phyloP scores from a whole-genome alignment of 1,140 invertebrate genomes.

The Sipha flava region DNA sequence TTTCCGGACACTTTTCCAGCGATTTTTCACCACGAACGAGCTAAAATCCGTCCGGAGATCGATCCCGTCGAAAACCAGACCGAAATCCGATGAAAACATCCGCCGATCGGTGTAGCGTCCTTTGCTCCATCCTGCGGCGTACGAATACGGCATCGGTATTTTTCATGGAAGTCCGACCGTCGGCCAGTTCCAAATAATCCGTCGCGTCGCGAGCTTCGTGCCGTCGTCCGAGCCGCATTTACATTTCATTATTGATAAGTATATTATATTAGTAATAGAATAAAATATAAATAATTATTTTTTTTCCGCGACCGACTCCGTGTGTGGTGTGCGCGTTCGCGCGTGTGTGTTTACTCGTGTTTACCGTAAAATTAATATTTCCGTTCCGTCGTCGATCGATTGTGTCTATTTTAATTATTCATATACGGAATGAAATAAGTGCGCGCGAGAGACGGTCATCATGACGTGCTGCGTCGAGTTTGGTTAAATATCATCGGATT shows the following conservation, averaged over 20 bases:
- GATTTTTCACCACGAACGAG: not conserved
- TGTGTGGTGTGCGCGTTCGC: not conserved
- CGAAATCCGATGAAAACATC: not conserved
- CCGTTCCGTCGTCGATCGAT: not conserved
- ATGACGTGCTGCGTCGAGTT: conserved; percentile 11
- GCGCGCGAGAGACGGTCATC: not conserved
- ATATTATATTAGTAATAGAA: not conserved
- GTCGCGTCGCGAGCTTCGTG: not conserved
- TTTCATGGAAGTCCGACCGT: conserved; percentile 5
- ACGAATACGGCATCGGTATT: conserved; percentile 30
- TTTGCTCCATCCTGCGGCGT: conserved; percentile 3
- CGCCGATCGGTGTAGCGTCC: not conserved
- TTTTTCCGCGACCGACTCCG: no score
- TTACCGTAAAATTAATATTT: not conserved
- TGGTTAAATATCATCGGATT: not conserved
- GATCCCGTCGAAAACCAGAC: not conserved
- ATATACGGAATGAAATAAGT: not conserved
- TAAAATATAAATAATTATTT: no score
- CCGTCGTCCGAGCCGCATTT: conserved; percentile 1
- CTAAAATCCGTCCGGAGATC: not conserved
- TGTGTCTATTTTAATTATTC: not conserved
- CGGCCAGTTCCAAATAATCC: conserved; percentile 16
- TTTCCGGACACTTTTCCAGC: not conserved
- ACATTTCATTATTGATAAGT: not conserved
- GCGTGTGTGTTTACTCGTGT: not conserved